Conservation (phyloP, 2,888 invertebrate species). For the Teleogryllus oceanicus region DNA sequence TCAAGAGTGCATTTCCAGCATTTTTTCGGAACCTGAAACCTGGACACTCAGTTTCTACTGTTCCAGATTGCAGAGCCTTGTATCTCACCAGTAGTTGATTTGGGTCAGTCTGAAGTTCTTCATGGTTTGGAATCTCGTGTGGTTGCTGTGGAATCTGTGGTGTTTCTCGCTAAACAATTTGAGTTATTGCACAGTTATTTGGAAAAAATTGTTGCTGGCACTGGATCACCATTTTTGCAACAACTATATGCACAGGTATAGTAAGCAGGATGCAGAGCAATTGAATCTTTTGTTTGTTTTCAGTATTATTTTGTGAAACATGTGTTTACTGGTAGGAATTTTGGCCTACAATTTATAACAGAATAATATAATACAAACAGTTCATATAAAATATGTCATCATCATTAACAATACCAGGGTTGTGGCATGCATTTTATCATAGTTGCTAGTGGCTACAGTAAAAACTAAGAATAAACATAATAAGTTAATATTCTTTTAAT, state of each 20-base stretch:
- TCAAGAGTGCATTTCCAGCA: too few species aligned
- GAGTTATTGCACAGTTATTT: conserved; percentile 79
- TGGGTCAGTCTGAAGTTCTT: conserved; percentile 66
- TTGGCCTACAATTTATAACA: too few species aligned
- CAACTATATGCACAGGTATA: conserved; percentile 60
- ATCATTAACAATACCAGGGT: too few species aligned
- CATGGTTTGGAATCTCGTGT: conserved; percentile 82
- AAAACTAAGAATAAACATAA: too few species aligned
- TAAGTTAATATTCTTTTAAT: too few species aligned
- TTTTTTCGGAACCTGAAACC: too few species aligned
- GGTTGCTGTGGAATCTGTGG: conserved; percentile 88
- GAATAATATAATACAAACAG: too few species aligned
- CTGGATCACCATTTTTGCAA: conserved; percentile 61
- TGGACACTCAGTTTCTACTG: not conserved
- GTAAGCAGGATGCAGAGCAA: not conserved
- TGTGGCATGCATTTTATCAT: too few species aligned
- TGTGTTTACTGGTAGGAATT: too few species aligned
- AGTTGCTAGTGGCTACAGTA: too few species aligned
- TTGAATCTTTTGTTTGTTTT: not conserved
- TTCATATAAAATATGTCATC: too few species aligned
- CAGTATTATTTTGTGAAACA: too few species aligned
- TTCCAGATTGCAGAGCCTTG: conserved; percentile 52
- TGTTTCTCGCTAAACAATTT: conserved; percentile 85
- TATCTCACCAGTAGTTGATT: conserved; percentile 63
- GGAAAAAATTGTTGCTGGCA: conserved; percentile 70